phyloP scores from a whole-genome alignment of 2,113 vertebrate species.

The Lipophrys pholis region DNA sequence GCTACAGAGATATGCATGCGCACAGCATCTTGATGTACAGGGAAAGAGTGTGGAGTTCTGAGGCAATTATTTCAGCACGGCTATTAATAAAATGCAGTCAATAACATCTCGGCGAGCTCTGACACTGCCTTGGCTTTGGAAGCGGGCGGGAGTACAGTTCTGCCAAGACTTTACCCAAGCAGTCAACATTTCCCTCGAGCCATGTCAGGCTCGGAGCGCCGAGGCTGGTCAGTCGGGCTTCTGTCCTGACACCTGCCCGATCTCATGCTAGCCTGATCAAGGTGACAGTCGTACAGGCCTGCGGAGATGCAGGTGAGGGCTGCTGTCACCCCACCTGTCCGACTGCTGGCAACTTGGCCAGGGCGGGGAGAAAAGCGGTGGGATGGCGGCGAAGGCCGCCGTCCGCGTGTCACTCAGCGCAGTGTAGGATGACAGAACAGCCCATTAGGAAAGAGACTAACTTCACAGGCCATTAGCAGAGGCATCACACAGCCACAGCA shows the following conservation, averaged over 20 bases:
- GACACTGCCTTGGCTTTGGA: constrained; percentile 43
- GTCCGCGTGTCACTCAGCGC: constrained; percentile 75
- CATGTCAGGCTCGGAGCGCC: constrained; percentile 51
- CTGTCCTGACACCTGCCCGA: constrained; percentile 64
- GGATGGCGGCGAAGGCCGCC: constrained; percentile 44
- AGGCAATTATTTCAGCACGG: constrained; percentile 41
- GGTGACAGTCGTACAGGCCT: constrained; percentile 62
- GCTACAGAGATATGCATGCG: constrained; percentile 5
- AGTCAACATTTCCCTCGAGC: constrained; percentile 62
- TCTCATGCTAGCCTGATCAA: constrained; percentile 61
- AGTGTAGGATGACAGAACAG: constrained; percentile 79
- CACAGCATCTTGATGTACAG: constrained; percentile 36
- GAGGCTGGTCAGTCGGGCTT: constrained; percentile 52
- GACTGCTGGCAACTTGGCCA: constrained; percentile 63
- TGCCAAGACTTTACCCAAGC: constrained; percentile 50
- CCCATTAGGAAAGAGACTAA: constrained; percentile 79
- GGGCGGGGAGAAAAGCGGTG: constrained; percentile 37
- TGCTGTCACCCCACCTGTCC: constrained; percentile 75
- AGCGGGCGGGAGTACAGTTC: constrained; percentile 37
- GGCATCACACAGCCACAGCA: constrained; percentile 68
- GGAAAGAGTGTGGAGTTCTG: constrained; percentile 5
- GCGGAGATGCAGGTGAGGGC: constrained; percentile 62
- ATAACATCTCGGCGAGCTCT: constrained; percentile 42
- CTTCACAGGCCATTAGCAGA: constrained; percentile 84
- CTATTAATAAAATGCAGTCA: constrained; percentile 62